These are phyloP conservation scores for Fulmarus glacialis DNA, from an alignment of 2,113 vertebrate species.

Conservation along the genomic window DNA sequence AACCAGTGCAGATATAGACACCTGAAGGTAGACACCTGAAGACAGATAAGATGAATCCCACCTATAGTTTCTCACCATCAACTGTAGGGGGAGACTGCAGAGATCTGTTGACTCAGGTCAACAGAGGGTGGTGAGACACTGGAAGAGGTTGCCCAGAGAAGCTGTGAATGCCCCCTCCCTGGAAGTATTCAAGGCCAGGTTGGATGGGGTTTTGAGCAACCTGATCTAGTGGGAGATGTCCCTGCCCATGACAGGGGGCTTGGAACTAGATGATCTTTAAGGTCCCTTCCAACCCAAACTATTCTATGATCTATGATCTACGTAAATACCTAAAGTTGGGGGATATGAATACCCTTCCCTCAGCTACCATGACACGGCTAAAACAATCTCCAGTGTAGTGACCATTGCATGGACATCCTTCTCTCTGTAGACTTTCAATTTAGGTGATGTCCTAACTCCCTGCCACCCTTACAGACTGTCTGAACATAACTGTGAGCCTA, in stretches of 20 bases:
- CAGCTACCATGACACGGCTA: accelerated
- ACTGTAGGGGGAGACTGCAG: accelerated
- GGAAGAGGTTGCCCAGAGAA: accelerated
- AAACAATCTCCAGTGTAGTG: neutral
- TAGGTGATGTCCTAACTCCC: neutral
- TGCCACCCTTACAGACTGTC: neutral
- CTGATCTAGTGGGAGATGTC: accelerated
- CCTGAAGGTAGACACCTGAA: neutral
- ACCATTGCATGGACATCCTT: neutral
- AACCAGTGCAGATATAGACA: neutral
- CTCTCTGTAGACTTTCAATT: neutral
- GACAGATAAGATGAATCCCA: neutral
- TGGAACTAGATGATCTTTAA: neutral
- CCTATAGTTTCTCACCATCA: neutral
- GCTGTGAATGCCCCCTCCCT: accelerated
- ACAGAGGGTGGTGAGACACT: neutral
- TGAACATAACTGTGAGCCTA: neutral
- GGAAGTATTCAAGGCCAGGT: neutral
- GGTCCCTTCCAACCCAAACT: neutral
- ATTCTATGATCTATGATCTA: neutral
- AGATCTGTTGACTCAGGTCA: neutral
- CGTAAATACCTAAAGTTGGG: neutral
- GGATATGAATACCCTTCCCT: neutral
- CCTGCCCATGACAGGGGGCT: accelerated
- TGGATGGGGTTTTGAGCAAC: neutral